Percentiles rank a stretch among this genome's conserved stretches.
Conservation (phyloP, 2,888 invertebrate genomes). For the Carabus problematicus region DNA sequence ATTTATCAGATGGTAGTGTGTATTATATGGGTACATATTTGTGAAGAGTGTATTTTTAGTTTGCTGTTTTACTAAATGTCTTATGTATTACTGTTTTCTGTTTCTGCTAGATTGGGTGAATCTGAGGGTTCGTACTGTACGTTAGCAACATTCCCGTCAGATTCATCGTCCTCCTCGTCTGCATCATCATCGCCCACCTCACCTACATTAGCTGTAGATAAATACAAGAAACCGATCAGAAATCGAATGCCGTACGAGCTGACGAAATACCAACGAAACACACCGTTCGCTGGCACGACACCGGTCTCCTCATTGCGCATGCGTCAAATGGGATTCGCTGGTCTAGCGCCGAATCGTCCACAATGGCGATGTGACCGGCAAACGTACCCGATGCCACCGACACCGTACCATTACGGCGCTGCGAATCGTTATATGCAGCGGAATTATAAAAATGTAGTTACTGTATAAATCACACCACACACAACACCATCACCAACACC, state of each 20-base stretch:
- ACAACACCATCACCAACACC: not conserved
- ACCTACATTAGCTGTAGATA: constrained; percentile 31
- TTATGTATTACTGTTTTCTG: not conserved
- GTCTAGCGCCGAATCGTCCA: constrained; percentile 20
- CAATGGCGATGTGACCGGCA: constrained; percentile 38
- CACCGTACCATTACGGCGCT: constrained; percentile 26
- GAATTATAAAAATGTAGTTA: constrained; percentile 37
- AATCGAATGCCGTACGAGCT: constrained; percentile 15
- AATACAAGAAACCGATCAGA: constrained; percentile 25
- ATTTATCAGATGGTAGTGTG: constrained; percentile 14
- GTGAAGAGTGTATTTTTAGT: no score
- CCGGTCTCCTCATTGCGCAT: constrained; percentile 23
- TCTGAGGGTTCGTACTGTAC: constrained; percentile 69
- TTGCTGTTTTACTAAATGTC: no score
- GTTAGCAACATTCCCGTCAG: constrained; percentile 63
- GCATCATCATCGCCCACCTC: constrained; percentile 44
- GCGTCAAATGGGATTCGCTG: constrained; percentile 27
- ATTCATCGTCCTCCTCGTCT: constrained; percentile 48
- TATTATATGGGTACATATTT: constrained; percentile 13
- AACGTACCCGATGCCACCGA: constrained; percentile 15
- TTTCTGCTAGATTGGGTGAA: constrained; percentile 63
- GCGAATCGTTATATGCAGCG: constrained; percentile 28
- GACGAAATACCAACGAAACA: constrained; percentile 16
- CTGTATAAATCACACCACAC: constrained; percentile 18
- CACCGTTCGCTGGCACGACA: constrained; percentile 6